phyloP scores from a whole-genome alignment of 2,113 vertebrate species.

The Cheirogaleus medius region DNA sequence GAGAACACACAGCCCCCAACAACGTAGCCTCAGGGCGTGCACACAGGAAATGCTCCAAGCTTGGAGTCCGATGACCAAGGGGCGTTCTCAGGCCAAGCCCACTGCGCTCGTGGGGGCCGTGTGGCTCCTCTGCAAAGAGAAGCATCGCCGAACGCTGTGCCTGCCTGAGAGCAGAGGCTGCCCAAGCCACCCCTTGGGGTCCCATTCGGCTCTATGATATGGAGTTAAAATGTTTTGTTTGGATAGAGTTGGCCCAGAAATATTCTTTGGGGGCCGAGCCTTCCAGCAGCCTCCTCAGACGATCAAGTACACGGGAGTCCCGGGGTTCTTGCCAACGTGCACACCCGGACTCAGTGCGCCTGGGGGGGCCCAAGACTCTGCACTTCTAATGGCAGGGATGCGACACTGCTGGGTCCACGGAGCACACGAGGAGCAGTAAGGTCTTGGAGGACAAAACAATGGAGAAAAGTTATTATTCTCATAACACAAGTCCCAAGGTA shows the following conservation, averaged over 20 bases:
- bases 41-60: background rate
- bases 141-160: accelerated
- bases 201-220: background rate
- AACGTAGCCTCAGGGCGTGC: accelerated
- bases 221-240: background rate
- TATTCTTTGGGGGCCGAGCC: background rate
- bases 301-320: accelerated
- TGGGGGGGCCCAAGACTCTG: background rate
- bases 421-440: background rate
- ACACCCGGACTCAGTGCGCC: no score
- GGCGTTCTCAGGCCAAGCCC: background rate
- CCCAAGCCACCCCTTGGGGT: background rate
- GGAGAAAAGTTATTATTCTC: background rate
- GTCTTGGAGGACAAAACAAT: background rate
- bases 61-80: background rate
- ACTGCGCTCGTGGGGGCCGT: background rate
- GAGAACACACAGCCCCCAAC: background rate
- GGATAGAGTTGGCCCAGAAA: background rate
- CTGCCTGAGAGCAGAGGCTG: background rate
- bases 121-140: accelerated
- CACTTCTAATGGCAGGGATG: background rate
- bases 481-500: background rate
- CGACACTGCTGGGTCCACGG: no score
- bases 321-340: accelerated
- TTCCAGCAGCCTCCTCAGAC: background rate